Conservation (phyloP, 1,140 invertebrate genomes). For the Trialeurodes vaporariorum region DNA sequence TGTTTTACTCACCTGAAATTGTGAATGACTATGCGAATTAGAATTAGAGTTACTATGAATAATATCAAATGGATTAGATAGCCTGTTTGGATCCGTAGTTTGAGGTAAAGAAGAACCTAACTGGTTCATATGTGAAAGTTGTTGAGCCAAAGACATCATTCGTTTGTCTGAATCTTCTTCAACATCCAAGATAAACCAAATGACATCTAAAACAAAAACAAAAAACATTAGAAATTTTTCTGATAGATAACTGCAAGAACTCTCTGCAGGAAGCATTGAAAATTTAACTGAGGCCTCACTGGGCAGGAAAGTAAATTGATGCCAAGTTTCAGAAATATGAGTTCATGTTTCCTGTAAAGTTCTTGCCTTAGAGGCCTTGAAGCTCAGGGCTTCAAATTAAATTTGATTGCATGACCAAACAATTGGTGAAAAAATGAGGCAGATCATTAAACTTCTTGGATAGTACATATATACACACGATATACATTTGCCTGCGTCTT, state of each 20-base stretch:
- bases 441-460: too few species aligned
- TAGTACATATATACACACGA: too few species aligned
- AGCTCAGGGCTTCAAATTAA: too few species aligned
- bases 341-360: too few species aligned
- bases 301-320: too few species aligned
- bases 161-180: conserved; percentile 41
- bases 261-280: not conserved
- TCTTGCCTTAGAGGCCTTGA: too few species aligned
- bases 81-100: conserved; percentile 7
- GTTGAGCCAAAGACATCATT: conserved; percentile 54
- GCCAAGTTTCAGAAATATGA: too few species aligned
- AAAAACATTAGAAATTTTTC: conserved; percentile 13
- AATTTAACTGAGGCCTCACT: too few species aligned
- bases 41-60: not conserved
- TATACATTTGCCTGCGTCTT: too few species aligned
- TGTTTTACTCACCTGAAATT: not conserved
- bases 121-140: conserved; percentile 45
- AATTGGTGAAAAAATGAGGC: too few species aligned
- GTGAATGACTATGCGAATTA: not conserved
- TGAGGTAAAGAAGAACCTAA: conserved; percentile 17
- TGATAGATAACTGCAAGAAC: conserved; percentile 16
- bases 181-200: conserved; percentile 56
- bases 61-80: conserved; percentile 11
- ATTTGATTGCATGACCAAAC: too few species aligned
- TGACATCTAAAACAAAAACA: conserved; percentile 42